Evolutionary conservation across 2,113 vertebrate genomes (phyloP).

Genomic region (Catharus minimus): DNA sequence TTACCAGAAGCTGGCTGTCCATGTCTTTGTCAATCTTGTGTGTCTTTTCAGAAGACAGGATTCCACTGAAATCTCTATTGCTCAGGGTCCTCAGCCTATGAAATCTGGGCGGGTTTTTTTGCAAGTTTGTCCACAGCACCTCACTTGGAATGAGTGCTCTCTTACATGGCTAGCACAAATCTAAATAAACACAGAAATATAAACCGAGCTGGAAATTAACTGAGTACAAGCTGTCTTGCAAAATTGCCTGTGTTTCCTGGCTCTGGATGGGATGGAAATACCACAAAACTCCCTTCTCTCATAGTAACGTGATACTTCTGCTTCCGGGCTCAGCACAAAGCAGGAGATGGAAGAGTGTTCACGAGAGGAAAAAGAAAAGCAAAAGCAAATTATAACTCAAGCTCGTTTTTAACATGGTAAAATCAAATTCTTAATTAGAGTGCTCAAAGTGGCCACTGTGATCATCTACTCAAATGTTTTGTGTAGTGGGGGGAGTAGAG

Average conservation of each 20-base stretch:
- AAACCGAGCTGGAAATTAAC: conserved; percentile 61
- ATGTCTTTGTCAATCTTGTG: not conserved
- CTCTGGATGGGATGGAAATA: conserved; percentile 54
- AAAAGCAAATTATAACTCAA: not conserved
- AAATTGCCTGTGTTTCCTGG: conserved; percentile 58
- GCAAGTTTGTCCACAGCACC: not conserved
- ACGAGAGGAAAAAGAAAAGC: not conserved
- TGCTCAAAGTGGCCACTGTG: not conserved
- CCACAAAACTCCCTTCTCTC: conserved; percentile 36
- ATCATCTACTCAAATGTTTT: not conserved
- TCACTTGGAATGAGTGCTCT: conserved; percentile 9
- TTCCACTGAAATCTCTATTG: not conserved
- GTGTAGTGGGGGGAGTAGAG: not conserved
- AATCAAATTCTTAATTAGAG: not conserved
- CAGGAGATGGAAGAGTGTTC: not conserved
- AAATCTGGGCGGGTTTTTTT: not conserved
- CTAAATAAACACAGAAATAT: conserved; percentile 50
- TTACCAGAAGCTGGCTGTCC: not conserved
- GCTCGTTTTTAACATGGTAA: not conserved
- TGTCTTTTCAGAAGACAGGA: not conserved
- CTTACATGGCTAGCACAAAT: conserved; percentile 9
- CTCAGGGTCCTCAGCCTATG: not conserved
- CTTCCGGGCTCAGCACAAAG: conserved; percentile 24
- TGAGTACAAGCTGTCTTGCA: conserved; percentile 57
- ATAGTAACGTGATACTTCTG: conserved; percentile 45